Evolutionary conservation across 2,113 vertebrate genomes (phyloP).

Genomic region (Platichthys stellatus): DNA sequence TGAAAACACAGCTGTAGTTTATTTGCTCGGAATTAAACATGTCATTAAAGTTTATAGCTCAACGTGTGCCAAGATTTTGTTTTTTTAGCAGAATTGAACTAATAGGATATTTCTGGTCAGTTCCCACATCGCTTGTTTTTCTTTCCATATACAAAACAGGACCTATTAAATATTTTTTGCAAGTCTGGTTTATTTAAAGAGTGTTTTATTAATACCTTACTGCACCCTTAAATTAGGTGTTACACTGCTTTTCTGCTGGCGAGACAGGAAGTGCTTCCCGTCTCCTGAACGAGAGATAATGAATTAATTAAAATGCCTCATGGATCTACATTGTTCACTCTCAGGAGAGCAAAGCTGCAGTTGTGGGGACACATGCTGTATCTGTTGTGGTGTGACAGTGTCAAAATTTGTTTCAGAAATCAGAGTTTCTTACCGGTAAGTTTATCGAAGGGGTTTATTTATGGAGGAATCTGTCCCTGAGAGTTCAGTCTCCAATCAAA

Average conservation of each 20-base stretch:
- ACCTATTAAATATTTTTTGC: constrained; percentile 18
- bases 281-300: not conserved
- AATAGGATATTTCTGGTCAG: constrained; percentile 34
- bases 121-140: constrained; percentile 25
- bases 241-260: constrained; percentile 7
- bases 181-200: constrained; percentile 10
- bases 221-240: constrained; percentile 25
- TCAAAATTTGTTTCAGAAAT: no score
- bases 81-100: constrained; percentile 30
- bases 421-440: no score
- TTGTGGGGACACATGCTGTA: no score
- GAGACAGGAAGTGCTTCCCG: not conserved
- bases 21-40: constrained; percentile 53
- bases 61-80: constrained; percentile 7
- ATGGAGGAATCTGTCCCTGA: no score
- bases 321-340: no score
- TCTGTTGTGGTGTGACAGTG: no score
- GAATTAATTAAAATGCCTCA: not conserved
- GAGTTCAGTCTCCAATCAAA: no score
- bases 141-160: constrained; percentile 35
- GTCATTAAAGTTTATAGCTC: constrained; percentile 52
- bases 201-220: constrained; percentile 30
- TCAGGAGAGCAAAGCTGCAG: no score
- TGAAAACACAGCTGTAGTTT: constrained; percentile 41
- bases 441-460: no score